These are phyloP conservation scores for Perca fluviatilis DNA, from an alignment of 2,113 vertebrate species.

Conservation along the genomic window DNA sequence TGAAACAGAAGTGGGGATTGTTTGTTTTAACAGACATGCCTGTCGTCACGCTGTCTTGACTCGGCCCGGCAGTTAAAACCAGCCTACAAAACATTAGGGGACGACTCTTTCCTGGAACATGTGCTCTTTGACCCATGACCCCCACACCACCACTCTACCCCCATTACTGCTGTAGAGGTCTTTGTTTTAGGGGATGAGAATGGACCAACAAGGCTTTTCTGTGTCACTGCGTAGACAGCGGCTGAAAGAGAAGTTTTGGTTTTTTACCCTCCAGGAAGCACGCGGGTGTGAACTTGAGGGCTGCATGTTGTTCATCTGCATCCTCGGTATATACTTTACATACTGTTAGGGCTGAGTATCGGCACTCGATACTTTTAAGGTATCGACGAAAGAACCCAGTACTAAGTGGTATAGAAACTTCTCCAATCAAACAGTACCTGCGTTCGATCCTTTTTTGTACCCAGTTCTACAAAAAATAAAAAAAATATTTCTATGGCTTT, in stretches of 20 bases:
- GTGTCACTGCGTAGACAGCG: constrained; percentile 37
- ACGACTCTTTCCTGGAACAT: constrained; percentile 72
- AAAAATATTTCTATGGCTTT: no score
- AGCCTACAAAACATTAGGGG: constrained; percentile 58
- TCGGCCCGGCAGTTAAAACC: constrained; percentile 58
- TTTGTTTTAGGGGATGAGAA: constrained; percentile 69
- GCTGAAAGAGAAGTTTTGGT: constrained; percentile 20
- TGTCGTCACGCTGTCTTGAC: constrained; percentile 59
- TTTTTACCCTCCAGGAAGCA: constrained; percentile 19
- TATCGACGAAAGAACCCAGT: no score
- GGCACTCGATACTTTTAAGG: no score
- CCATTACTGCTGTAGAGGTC: constrained; percentile 46
- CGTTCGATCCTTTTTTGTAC: no score
- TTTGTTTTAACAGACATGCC: constrained; percentile 60
- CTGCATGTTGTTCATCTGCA: background rate
- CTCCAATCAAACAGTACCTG: no score
- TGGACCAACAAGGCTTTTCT: constrained; percentile 43
- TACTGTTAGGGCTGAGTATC: background rate
- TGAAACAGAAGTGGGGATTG: constrained; percentile 55
- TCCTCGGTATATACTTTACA: background rate
- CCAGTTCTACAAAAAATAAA: no score
- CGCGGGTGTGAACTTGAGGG: background rate
- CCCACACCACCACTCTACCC: background rate
- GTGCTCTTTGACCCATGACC: constrained; percentile 75
- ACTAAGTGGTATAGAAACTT: no score